These are phyloP conservation scores for Hemicordylus capensis DNA, from an alignment of 2,113 vertebrate genomes.

Conservation along the genomic window DNA sequence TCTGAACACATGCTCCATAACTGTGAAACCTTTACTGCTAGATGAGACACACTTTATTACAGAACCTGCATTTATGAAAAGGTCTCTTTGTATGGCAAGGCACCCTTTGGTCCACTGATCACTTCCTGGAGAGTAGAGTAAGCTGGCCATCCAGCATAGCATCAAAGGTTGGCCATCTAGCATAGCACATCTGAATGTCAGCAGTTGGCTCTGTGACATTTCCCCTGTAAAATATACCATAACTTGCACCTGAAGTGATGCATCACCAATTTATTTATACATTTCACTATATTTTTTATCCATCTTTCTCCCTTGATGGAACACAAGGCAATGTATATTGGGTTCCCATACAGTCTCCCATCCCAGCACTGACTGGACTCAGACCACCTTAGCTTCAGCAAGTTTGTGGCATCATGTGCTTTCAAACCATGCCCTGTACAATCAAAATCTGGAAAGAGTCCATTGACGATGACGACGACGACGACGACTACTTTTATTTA, in stretches of 20 bases:
- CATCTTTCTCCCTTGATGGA: neutral
- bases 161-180: neutral
- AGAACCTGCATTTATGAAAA: neutral
- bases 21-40: neutral
- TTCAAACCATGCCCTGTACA: neutral
- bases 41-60: neutral
- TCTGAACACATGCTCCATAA: neutral
- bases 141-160: neutral
- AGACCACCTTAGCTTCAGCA: too few species aligned
- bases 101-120: too few species aligned
- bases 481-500: too few species aligned
- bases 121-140: neutral
- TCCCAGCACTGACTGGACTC: too few species aligned
- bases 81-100: neutral
- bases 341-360: too few species aligned
- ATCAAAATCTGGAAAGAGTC: neutral
- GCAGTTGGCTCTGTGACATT: neutral
- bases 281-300: neutral
- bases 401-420: too few species aligned
- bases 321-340: too few species aligned
- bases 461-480: too few species aligned
- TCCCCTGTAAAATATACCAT: neutral
- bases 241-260: neutral
- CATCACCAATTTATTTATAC: neutral
- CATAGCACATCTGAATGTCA: neutral